These are phyloP conservation scores for Hypomecis punctinalis DNA, from an alignment of 2,888 invertebrate genomes.

Conservation along the genomic window DNA sequence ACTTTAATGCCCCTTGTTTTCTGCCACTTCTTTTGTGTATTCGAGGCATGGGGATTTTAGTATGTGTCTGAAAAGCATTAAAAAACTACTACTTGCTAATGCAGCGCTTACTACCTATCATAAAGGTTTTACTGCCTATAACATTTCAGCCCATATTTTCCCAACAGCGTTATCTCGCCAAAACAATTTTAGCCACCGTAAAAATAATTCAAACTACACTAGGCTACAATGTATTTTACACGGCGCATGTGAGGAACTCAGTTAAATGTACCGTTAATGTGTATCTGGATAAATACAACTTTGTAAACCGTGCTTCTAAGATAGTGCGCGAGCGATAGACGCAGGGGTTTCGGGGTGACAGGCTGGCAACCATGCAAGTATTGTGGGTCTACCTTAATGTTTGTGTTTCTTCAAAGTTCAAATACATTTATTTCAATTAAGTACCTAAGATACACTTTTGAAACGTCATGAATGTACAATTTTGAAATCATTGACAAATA, in stretches of 20 bases:
- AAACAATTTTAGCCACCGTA: constrained; percentile 19
- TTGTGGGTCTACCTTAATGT: too few species aligned
- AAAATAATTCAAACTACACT: constrained; percentile 38
- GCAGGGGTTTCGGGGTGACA: constrained; percentile 35
- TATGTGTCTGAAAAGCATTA: too few species aligned
- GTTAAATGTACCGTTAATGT: constrained; percentile 45
- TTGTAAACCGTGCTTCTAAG: constrained; percentile 43
- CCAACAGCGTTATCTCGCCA: constrained; percentile 9
- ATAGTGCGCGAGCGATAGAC: constrained; percentile 46
- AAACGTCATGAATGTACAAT: too few species aligned
- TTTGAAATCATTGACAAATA: too few species aligned
- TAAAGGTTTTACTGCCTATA: constrained; percentile 1
- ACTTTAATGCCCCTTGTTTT: too few species aligned
- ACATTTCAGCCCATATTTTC: constrained; percentile 6
- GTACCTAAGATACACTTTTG: too few species aligned
- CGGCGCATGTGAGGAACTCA: constrained; percentile 20
- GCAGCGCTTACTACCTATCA: neutral
- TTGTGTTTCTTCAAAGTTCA: too few species aligned
- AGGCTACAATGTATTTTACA: constrained; percentile 28
- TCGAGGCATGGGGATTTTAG: too few species aligned
- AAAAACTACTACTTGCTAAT: too few species aligned
- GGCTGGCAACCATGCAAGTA: neutral
- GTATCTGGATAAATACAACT: constrained; percentile 45
- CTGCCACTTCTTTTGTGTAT: too few species aligned
- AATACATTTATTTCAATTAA: too few species aligned